Percentiles rank a stretch among this genome's conserved stretches.
phyloP scores from a whole-genome alignment of 2,888 invertebrate species.

The Chromoteleia sp. region DNA sequence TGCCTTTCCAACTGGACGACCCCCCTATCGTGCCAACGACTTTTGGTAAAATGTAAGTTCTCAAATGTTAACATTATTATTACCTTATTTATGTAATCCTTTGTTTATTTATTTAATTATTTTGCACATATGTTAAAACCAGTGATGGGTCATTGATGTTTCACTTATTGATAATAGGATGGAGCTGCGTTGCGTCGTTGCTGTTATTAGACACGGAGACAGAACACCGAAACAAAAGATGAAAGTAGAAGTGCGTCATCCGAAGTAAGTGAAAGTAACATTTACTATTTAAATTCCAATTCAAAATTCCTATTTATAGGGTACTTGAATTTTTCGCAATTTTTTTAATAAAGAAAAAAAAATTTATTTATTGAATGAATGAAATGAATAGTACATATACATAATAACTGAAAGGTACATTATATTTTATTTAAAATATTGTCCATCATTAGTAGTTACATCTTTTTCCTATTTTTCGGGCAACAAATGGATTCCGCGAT shows the following conservation, averaged over 20 bases:
- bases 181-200: slow-evolving; percentile 97
- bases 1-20: slow-evolving; percentile 98
- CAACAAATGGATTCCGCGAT: too few species aligned
- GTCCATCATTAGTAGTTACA: too few species aligned
- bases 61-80: background rate
- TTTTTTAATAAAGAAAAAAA: too few species aligned
- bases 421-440: too few species aligned
- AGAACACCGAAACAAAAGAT: slow-evolving; percentile 99
- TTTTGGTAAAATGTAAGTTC: slow-evolving; percentile 95
- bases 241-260: slow-evolving; percentile 99
- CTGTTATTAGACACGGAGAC: slow-evolving; percentile 98
- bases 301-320: too few species aligned
- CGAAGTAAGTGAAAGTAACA: slow-evolving; percentile 88
- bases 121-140: too few species aligned
- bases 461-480: too few species aligned
- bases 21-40: slow-evolving; percentile 99
- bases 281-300: background rate
- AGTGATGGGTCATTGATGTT: too few species aligned
- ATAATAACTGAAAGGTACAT: too few species aligned
- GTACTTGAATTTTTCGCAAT: too few species aligned
- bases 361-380: too few species aligned
- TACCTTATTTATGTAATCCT: slow-evolving; percentile 9
- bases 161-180: slow-evolving; percentile 85
- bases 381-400: too few species aligned
- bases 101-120: background rate